Percentiles rank a stretch among this genome's conserved stretches.
These are phyloP conservation scores for Drosophila ezoana DNA, from an alignment of 2,888 invertebrate genomes.

Conservation along the genomic window DNA sequence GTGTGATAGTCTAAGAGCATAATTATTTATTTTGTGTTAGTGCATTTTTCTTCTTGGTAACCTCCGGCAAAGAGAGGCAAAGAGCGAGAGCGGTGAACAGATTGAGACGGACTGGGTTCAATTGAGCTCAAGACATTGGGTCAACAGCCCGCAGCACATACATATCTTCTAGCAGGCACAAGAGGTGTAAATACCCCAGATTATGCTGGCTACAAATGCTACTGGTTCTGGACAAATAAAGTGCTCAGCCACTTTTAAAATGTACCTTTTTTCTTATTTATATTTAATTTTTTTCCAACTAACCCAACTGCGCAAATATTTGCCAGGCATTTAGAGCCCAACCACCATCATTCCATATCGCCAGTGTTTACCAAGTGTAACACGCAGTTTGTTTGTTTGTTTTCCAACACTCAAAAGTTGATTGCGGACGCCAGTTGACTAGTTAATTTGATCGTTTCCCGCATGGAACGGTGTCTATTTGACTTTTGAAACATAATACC, in stretches of 20 bases:
- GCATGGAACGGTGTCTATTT: slow-evolving; percentile 31
- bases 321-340: slow-evolving; percentile 44
- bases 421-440: slow-evolving; percentile 36
- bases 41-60: too few species aligned
- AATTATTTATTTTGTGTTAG: too few species aligned
- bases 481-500: slow-evolving; percentile 51
- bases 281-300: neutral
- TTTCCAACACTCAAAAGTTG: slow-evolving; percentile 68
- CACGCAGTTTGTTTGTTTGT: slow-evolving; percentile 73
- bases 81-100: too few species aligned
- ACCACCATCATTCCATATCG: slow-evolving; percentile 23
- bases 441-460: slow-evolving; percentile 18
- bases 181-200: slow-evolving; percentile 72
- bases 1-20: too few species aligned
- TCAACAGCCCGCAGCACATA: slow-evolving; percentile 28
- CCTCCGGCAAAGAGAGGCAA: too few species aligned
- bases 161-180: slow-evolving; percentile 22
- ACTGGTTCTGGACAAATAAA: slow-evolving; percentile 61
- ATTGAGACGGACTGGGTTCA: slow-evolving; percentile 1
- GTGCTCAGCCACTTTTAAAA: slow-evolving; percentile 38
- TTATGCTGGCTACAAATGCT: slow-evolving; percentile 58
- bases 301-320: slow-evolving; percentile 66
- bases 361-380: slow-evolving; percentile 72
- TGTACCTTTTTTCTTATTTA: slow-evolving; percentile 20
- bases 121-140: slow-evolving; percentile 27